Percentiles rank a stretch among this genome's conserved stretches.
Conservation (phyloP, 2,113 vertebrate species). For the Diadophis punctatus region DNA sequence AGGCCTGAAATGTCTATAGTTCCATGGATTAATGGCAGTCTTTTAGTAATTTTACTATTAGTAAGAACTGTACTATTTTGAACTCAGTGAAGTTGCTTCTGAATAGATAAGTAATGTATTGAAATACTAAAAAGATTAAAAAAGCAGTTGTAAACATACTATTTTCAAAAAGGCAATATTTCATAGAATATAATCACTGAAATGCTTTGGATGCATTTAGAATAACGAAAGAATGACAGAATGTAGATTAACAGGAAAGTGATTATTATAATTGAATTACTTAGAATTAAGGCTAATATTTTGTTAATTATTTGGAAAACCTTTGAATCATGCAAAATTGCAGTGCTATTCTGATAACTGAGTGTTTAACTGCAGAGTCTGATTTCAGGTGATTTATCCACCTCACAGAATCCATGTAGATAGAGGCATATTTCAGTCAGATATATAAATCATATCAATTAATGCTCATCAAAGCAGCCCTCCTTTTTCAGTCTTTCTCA, state of each 20-base stretch:
- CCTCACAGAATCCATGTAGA: too few species aligned
- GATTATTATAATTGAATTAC: neutral
- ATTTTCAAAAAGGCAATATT: neutral
- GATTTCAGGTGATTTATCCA: neutral
- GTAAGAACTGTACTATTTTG: neutral
- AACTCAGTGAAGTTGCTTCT: neutral
- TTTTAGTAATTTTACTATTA: neutral
- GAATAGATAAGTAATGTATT: neutral
- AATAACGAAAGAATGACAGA: neutral
- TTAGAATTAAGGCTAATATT: neutral
- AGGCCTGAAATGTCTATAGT: neutral
- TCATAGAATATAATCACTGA: neutral
- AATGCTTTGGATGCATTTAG: neutral
- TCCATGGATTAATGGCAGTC: neutral
- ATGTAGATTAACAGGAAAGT: neutral
- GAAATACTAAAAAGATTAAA: neutral
- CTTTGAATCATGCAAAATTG: neutral
- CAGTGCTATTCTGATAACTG: neutral
- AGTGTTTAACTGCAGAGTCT: neutral
- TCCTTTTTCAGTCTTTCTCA: neutral
- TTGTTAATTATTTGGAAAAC: neutral
- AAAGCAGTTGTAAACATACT: neutral
- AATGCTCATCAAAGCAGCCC: neutral
- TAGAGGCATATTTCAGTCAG: neutral
- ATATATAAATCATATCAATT: neutral